These are phyloP conservation scores for Hemicordylus capensis DNA, from an alignment of 2,113 vertebrate species.

Conservation along the genomic window DNA sequence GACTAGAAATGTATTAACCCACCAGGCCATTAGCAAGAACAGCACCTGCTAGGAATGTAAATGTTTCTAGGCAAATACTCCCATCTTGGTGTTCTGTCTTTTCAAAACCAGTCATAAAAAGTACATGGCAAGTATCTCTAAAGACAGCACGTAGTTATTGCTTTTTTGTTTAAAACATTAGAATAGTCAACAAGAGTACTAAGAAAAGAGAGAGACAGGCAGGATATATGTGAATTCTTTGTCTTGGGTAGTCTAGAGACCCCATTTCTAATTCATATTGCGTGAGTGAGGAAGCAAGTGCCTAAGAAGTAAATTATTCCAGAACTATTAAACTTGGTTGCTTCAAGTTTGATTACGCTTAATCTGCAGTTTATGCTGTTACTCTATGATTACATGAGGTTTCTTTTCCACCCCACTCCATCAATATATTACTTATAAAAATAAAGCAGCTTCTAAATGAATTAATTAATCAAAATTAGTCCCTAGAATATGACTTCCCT, in stretches of 20 bases:
- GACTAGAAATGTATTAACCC: too few relatives aligned
- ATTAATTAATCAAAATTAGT: conserved; percentile 51
- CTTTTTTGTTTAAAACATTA: conserved; percentile 55
- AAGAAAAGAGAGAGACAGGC: conserved; percentile 53
- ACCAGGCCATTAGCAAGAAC: too few relatives aligned
- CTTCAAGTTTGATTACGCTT: conserved; percentile 74
- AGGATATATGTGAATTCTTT: conserved; percentile 45
- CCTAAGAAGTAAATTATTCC: conserved; percentile 66
- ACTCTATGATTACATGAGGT: conserved; percentile 56
- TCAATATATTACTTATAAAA: conserved; percentile 65
- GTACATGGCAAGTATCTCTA: conserved; percentile 46
- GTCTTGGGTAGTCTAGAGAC: conserved; percentile 44
- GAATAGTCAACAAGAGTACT: conserved; percentile 44
- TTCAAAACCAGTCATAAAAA: conserved; percentile 49
- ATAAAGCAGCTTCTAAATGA: conserved; percentile 60
- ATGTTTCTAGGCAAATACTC: conserved; percentile 12
- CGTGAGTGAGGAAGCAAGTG: conserved; percentile 64
- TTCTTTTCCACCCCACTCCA: not conserved
- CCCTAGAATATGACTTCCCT: conserved; percentile 25
- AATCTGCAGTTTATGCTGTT: conserved; percentile 66
- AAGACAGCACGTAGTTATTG: conserved; percentile 58
- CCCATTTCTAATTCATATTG: conserved; percentile 66
- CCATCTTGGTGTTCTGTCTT: conserved; percentile 7
- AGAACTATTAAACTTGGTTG: conserved; percentile 61
- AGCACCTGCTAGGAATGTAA: conserved; percentile 20